Base-by-base conservation (phyloP, 2,113 vertebrate genomes). In the Crypturellus undulatus region DNA sequence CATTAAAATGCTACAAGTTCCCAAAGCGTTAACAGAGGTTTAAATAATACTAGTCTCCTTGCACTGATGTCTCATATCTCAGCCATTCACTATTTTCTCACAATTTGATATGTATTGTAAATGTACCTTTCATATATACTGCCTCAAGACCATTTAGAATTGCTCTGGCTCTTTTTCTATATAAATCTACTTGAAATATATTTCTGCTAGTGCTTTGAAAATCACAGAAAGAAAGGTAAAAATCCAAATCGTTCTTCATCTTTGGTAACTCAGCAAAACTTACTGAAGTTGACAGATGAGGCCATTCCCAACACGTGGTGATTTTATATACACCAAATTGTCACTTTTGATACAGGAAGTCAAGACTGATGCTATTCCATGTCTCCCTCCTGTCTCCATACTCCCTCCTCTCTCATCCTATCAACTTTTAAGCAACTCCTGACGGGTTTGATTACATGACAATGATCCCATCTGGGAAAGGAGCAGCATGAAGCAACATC, bases 1-100 rank as follows among this genome's bases (percentile, higher is more conserved):
- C 72, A 96, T 95, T 96, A 90, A 92, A 14, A 89, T 17, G 10
- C 43, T 90, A 21, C 21, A 87, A 84, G 54, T 92, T 93, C 65
- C 69, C 69, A 45, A 91, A 94, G 92, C 40, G 34, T 65, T 92
- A 92, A 81, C 22, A 45, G 20, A 69, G 13, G 40, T 79, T 96
- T 90, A 93, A 94, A 45, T 81, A 94, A 90, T 11, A 88, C 52
- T 68, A 72, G 58, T 34, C 38, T 84, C 28, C 34, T 79, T 84
- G 47, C 52, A 62, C 5, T 84, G 73, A 84, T 84, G n/a, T 72
- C n/a, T 81, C n/a, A 32, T 28, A 24, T 64, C 69, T 84, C 62
- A 88, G 20, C 6, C 70, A 62, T 80, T 96, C 69, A 88, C 0
- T 69, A 52, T 90, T 84, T 84, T 68, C 60, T 54, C 72, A 43